phyloP scores from a whole-genome alignment of 2,113 vertebrate species.

The Heterochromis multidens region DNA sequence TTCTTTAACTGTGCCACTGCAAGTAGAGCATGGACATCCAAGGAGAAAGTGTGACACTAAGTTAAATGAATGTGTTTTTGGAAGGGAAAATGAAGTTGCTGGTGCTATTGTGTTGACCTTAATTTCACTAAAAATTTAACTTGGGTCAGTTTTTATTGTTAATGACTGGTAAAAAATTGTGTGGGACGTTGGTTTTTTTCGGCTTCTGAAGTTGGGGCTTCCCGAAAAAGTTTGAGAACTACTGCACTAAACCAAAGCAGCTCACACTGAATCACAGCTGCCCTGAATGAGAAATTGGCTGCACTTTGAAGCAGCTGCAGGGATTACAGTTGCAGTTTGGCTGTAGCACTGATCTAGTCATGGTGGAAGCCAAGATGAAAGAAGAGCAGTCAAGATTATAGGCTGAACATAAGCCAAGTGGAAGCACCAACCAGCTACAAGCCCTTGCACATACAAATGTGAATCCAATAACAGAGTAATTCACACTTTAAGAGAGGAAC shows the following conservation, averaged over 20 bases:
- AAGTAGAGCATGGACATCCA: background rate
- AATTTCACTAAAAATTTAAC: background rate
- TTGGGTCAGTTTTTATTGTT: background rate
- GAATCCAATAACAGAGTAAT: background rate
- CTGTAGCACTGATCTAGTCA: background rate
- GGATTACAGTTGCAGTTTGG: background rate
- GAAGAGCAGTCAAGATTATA: background rate
- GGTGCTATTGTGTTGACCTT: background rate
- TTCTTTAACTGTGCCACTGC: background rate
- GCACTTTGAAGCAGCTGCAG: background rate
- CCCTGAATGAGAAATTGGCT: background rate
- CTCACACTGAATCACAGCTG: background rate
- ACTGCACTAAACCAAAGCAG: background rate
- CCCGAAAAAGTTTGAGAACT: background rate
- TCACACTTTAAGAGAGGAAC: background rate
- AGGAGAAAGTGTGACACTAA: background rate
- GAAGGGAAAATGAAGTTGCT: background rate
- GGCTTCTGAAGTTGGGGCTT: background rate
- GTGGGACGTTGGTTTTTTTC: background rate
- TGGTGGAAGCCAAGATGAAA: background rate
- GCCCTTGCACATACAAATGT: background rate
- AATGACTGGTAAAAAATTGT: background rate
- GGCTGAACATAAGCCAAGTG: background rate
- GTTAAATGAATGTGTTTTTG: background rate
- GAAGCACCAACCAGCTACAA: background rate